Evolutionary conservation across 2,797 vertebrate genomes (phyloP).

Genomic region (Syndactyla subalaris): DNA sequence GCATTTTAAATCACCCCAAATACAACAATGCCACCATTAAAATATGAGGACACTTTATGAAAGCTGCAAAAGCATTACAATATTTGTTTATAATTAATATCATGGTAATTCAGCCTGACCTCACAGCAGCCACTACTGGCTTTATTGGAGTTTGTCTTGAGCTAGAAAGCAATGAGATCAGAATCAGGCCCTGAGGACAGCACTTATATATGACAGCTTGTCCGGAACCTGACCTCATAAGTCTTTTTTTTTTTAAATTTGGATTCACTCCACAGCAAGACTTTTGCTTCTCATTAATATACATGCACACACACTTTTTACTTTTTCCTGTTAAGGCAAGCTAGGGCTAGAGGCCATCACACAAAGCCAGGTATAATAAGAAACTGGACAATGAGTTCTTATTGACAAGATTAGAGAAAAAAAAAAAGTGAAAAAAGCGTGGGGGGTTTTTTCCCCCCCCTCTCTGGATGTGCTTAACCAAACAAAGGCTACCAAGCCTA

Average conservation of each 20-base stretch:
- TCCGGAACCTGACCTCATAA: not conserved
- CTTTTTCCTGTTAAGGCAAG: conserved; percentile 12
- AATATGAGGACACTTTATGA: not conserved
- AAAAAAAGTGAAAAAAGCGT: no score
- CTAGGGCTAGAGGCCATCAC: not conserved
- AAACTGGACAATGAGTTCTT: not conserved
- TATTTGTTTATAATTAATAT: conserved; percentile 45
- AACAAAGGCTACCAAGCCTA: not conserved
- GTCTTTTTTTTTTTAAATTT: not conserved
- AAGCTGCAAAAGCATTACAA: not conserved
- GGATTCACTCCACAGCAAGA: not conserved
- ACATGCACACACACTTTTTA: not conserved
- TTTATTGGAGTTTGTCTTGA: not conserved
- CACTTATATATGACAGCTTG: not conserved
- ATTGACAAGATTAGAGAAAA: not conserved
- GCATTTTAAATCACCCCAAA: conserved; percentile 1
- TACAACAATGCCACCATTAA: conserved; percentile 18
- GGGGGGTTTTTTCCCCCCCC: no score
- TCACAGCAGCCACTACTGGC: not conserved
- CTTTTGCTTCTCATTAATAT: not conserved
- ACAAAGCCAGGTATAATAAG: not conserved
- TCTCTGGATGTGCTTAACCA: not conserved
- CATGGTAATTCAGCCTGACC: not conserved
- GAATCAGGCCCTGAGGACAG: not conserved
- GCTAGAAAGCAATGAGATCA: not conserved